A percentile compares a stretch with the other conserved stretches of the same genome.
Evolutionary conservation across 2,113 vertebrate species (phyloP).

Genomic region (Leptosomus discolor): DNA sequence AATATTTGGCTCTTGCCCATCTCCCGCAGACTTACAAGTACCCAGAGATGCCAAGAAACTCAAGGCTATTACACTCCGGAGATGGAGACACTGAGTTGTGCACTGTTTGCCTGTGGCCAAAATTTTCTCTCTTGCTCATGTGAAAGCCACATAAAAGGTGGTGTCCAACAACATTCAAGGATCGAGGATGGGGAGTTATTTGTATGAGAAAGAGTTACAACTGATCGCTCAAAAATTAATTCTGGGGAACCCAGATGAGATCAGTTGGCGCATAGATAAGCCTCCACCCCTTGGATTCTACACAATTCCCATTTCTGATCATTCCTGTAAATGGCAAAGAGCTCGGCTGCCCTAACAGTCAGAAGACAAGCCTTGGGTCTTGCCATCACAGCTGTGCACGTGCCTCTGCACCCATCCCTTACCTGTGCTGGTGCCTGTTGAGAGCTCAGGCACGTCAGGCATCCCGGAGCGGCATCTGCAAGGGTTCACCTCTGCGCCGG

Average conservation of each 20-base stretch:
- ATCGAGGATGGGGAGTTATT: background rate
- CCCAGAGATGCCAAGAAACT: background rate
- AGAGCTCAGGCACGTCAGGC: accelerated
- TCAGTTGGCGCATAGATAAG: background rate
- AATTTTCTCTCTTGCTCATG: background rate
- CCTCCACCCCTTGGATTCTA: background rate
- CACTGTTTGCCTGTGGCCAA: background rate
- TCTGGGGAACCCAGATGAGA: background rate
- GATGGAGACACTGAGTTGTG: background rate
- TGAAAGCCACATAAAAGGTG: background rate
- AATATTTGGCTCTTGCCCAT: conserved; percentile 8
- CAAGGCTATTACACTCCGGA: background rate
- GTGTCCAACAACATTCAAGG: background rate
- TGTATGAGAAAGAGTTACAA: background rate
- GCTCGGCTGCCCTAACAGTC: background rate
- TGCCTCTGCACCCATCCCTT: background rate
- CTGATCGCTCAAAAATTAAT: background rate
- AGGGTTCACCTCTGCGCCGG: accelerated
- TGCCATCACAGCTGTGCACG: background rate
- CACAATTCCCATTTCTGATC: background rate
- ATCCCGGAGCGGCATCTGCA: accelerated
- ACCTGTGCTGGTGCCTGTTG: accelerated
- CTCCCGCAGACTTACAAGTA: background rate
- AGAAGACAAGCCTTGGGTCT: background rate
- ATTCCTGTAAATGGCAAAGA: background rate